Conservation (phyloP, 2,888 invertebrate genomes). For the Trichogramma evanescens region DNA sequence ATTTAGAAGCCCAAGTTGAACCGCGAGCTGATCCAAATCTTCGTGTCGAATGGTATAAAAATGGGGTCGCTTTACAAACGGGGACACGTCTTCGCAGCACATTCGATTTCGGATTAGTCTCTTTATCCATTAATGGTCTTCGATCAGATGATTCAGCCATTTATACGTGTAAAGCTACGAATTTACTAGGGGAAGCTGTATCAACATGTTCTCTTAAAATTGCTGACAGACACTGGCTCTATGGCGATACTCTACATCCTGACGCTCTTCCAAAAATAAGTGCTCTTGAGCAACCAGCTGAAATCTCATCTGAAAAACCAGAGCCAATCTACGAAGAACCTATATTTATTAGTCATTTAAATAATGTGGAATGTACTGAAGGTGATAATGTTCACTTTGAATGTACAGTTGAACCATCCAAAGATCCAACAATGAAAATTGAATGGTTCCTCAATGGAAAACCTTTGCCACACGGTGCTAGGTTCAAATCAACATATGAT, state of each 20-base stretch:
- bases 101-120: slow-evolving; percentile 94
- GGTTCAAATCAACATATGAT: slow-evolving; percentile 88
- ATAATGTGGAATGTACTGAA: slow-evolving; percentile 82
- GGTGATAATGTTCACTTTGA: slow-evolving; percentile 85
- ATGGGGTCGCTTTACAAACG: slow-evolving; percentile 76
- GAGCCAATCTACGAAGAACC: slow-evolving; percentile 79
- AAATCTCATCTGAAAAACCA: slow-evolving; percentile 59
- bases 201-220: slow-evolving; percentile 86
- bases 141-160: slow-evolving; percentile 89
- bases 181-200: slow-evolving; percentile 88
- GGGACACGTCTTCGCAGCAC: slow-evolving; percentile 87
- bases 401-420: slow-evolving; percentile 85
- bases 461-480: slow-evolving; percentile 78
- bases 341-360: slow-evolving; percentile 83
- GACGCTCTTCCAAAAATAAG: slow-evolving; percentile 81
- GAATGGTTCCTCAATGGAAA: slow-evolving; percentile 95
- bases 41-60: slow-evolving; percentile 87
- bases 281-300: slow-evolving; percentile 74
- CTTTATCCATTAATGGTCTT: slow-evolving; percentile 79
- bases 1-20: slow-evolving; percentile 83
- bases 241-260: slow-evolving; percentile 82
- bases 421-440: slow-evolving; percentile 82
- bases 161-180: slow-evolving; percentile 91
- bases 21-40: slow-evolving; percentile 84
- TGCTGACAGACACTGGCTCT: slow-evolving; percentile 80